phyloP scores from a whole-genome alignment of 2,797 vertebrate species.

The Florisuga fusca region DNA sequence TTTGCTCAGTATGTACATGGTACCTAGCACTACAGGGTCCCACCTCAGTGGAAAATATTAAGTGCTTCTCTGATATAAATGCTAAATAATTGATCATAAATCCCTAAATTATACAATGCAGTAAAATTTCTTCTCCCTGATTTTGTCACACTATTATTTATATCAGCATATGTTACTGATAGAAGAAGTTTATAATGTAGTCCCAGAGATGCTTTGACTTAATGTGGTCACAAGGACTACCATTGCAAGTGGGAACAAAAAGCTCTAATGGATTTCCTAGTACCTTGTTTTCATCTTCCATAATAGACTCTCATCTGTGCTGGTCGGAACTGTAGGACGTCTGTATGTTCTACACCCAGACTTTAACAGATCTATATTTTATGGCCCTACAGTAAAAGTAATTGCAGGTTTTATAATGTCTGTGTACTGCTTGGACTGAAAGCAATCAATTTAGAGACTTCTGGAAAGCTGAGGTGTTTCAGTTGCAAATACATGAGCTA shows the following conservation, averaged over 20 bases:
- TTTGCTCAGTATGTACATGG: fast-evolving
- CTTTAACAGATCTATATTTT: slow-evolving; percentile 76
- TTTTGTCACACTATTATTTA: slow-evolving; percentile 47
- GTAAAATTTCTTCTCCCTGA: slow-evolving; percentile 16
- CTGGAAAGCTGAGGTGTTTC: slow-evolving; percentile 36
- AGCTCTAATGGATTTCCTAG: slow-evolving; percentile 71
- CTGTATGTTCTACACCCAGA: slow-evolving; percentile 64
- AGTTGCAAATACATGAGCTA: slow-evolving; percentile 44
- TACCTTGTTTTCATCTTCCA: slow-evolving; percentile 74
- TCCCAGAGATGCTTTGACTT: slow-evolving; percentile 25
- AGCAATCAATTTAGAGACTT: slow-evolving; percentile 73
- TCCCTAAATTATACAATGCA: neutral
- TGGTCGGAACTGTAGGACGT: slow-evolving; percentile 64
- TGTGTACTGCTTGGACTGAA: slow-evolving; percentile 61
- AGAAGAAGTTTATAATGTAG: slow-evolving; percentile 38
- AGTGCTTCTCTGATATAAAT: slow-evolving; percentile 7
- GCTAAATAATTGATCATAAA: slow-evolving; percentile 54
- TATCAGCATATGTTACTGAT: slow-evolving; percentile 3
- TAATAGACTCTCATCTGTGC: slow-evolving; percentile 68
- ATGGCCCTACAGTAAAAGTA: slow-evolving; percentile 73
- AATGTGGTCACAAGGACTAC: slow-evolving; percentile 45
- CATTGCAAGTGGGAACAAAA: slow-evolving; percentile 61
- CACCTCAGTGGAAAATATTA: neutral
- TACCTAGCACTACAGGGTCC: neutral
- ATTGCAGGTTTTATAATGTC: slow-evolving; percentile 72